Conservation (phyloP, 37 sponge, comb jelly and placozoan genomes). For the Corticium candelabrum region DNA sequence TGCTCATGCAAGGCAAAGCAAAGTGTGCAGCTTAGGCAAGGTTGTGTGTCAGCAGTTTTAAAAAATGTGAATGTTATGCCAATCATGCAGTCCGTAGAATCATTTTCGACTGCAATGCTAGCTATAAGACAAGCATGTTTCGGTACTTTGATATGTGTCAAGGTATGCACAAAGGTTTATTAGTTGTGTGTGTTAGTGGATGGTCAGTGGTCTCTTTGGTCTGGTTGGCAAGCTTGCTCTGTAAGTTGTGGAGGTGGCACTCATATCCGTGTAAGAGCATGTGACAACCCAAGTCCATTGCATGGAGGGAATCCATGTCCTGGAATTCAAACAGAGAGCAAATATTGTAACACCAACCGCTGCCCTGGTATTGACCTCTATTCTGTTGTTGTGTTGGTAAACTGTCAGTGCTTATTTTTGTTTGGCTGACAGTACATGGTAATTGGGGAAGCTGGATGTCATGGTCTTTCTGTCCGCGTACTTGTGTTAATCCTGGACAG, state of each 20-base stretch:
- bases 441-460: not conserved
- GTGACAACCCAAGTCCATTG: not conserved
- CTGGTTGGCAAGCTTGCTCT: not conserved
- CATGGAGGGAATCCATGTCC: not conserved
- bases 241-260: not conserved
- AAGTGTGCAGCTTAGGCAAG: no score
- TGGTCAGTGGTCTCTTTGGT: not conserved
- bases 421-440: not conserved
- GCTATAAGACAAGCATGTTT: not conserved
- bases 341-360: not conserved
- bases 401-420: no score
- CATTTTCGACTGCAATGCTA: no score
- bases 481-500: not conserved
- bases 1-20: no score
- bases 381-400: not conserved
- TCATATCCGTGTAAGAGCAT: not conserved
- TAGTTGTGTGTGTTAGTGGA: not conserved
- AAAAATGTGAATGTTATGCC: no score
- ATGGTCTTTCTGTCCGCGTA: not conserved
- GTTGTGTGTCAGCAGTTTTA: no score
- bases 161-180: no score
- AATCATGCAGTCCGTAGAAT: no score
- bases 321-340: not conserved
- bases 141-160: no score
- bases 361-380: not conserved